Conservation (phyloP, 2,888 invertebrate genomes). For the Mechanitis mazaeus region DNA sequence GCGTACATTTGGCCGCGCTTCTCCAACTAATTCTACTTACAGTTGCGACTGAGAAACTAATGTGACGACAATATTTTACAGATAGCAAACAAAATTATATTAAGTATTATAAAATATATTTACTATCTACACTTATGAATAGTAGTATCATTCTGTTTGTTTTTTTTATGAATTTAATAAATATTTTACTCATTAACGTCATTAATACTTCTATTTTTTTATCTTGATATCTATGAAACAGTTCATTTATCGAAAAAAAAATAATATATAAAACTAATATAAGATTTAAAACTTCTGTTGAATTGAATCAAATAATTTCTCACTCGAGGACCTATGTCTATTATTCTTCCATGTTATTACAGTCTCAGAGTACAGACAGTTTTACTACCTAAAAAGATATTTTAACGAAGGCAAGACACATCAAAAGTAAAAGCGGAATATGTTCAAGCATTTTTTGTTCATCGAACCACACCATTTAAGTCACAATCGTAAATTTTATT, state of each 20-base stretch:
- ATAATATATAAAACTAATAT: neutral
- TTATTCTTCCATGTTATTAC: conserved; percentile 55
- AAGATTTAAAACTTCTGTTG: neutral
- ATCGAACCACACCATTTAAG: conserved; percentile 71
- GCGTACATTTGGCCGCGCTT: conserved; percentile 68
- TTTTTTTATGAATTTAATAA: too few relatives aligned
- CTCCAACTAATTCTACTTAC: conserved; percentile 38
- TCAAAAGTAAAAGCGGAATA: conserved; percentile 70
- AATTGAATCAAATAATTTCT: conserved; percentile 35
- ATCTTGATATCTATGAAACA: too few relatives aligned
- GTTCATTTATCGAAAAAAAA: too few relatives aligned
- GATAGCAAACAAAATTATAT: neutral
- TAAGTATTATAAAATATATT: too few relatives aligned
- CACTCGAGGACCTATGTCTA: conserved; percentile 33
- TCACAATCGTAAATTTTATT: conserved; percentile 77
- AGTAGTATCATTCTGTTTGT: too few relatives aligned
- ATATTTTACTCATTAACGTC: neutral
- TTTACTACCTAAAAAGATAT: conserved; percentile 70
- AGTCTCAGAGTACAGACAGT: conserved; percentile 57
- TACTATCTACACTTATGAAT: too few relatives aligned
- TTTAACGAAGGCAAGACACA: conserved; percentile 69
- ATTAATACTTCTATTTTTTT: neutral
- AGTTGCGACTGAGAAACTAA: conserved; percentile 14
- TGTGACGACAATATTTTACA: conserved; percentile 3
- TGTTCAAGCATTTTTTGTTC: conserved; percentile 66